phyloP scores from a whole-genome alignment of 2,797 vertebrate genomes.

The Dryobates pubescens region DNA sequence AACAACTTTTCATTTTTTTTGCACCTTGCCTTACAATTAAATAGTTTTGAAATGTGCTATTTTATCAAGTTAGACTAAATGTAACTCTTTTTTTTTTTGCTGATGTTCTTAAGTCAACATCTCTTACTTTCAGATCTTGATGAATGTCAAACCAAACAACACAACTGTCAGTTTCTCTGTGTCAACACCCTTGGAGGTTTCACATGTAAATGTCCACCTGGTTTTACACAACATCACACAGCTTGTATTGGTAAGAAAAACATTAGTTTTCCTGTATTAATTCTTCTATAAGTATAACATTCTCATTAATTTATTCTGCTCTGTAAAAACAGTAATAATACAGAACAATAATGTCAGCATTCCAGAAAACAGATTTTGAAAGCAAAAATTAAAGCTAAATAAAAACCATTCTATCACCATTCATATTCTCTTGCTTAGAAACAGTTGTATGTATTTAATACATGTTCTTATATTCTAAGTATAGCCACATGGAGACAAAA shows the following conservation, averaged over 20 bases:
- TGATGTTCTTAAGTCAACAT: neutral
- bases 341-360: neutral
- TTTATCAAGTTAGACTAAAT: neutral
- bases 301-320: neutral
- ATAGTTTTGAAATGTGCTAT: neutral
- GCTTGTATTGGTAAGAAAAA: constrained; percentile 84
- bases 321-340: neutral
- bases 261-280: neutral
- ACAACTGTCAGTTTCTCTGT: constrained; percentile 89
- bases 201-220: constrained; percentile 86
- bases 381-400: neutral
- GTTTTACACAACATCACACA: constrained; percentile 86
- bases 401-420: neutral
- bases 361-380: neutral
- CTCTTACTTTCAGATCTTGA: constrained; percentile 81
- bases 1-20: neutral
- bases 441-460: neutral
- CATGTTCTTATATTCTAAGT: neutral
- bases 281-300: neutral
- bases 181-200: constrained; percentile 86
- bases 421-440: neutral
- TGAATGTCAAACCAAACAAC: constrained; percentile 85
- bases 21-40: neutral
- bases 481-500: neutral
- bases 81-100: neutral